Percentiles rank a stretch among this genome's conserved stretches.
These are phyloP conservation scores for Beaufortia kweichowensis DNA, from an alignment of 2,113 vertebrate genomes.

Conservation along the genomic window DNA sequence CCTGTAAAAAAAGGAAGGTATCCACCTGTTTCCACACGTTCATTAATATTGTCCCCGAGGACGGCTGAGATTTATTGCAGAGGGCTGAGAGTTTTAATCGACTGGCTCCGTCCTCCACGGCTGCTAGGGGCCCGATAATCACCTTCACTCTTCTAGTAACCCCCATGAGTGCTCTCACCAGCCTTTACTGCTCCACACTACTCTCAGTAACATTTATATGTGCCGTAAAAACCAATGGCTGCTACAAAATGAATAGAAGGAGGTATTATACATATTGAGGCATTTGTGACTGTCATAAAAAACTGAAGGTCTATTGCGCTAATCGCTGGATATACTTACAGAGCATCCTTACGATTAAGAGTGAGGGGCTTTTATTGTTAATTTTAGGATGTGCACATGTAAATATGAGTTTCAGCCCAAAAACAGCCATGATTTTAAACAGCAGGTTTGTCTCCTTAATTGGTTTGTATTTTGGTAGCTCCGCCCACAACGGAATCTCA, in stretches of 20 bases:
- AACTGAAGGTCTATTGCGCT: not conserved
- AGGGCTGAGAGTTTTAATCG: constrained; percentile 42
- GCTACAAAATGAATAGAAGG: not conserved
- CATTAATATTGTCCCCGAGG: constrained; percentile 47
- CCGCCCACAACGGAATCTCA: not conserved
- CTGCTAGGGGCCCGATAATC: constrained; percentile 41
- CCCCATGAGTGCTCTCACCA: constrained; percentile 20
- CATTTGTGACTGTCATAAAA: constrained; percentile 3
- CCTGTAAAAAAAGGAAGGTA: constrained; percentile 7
- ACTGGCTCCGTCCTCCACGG: constrained; percentile 27
- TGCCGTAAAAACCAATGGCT: constrained; percentile 3
- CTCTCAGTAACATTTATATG: not conserved
- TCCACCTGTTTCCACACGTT: constrained; percentile 45
- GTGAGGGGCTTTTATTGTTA: not conserved
- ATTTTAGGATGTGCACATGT: not conserved
- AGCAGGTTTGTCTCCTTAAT: no score
- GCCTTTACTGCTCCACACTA: not conserved
- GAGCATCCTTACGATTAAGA: not conserved
- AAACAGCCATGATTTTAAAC: no score
- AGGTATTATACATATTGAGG: not conserved
- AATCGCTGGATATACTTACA: not conserved
- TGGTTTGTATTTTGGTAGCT: not conserved
- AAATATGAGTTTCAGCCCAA: no score
- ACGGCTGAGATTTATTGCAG: constrained; percentile 48
- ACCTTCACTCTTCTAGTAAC: constrained; percentile 46